Conservation (phyloP, 2,888 invertebrate genomes). For the Ashinkailepas kermadecensis region DNA sequence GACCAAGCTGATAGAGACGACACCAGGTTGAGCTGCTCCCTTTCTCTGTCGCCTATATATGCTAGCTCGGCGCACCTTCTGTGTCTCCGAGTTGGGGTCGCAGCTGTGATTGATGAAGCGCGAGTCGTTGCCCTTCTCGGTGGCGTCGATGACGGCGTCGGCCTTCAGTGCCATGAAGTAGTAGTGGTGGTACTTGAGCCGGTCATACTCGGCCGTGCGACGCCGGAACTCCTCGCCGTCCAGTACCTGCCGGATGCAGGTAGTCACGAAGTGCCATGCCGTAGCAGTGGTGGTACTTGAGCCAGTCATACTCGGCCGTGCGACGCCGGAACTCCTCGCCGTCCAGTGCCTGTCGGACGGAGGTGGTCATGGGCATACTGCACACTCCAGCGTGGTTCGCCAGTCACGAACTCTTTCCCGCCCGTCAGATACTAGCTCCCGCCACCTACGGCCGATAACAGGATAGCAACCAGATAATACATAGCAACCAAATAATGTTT, state of each 20-base stretch:
- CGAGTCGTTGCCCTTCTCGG: slow-evolving; percentile 88
- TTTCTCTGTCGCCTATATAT: too few relatives aligned
- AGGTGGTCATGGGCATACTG: too few relatives aligned
- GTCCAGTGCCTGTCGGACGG: slow-evolving; percentile 28
- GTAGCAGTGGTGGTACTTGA: slow-evolving; percentile 87
- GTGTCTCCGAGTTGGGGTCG: slow-evolving; percentile 96
- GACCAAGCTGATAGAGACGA: too few relatives aligned
- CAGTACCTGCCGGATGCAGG: slow-evolving; percentile 25
- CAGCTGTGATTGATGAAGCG: slow-evolving; percentile 99
- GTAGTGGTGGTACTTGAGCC: slow-evolving; percentile 82
- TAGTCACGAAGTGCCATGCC: slow-evolving; percentile 72
- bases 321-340: slow-evolving; percentile 69
- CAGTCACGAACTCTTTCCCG: too few relatives aligned
- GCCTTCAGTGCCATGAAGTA: slow-evolving; percentile 96
- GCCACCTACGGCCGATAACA: too few relatives aligned
- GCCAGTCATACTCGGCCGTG: slow-evolving; percentile 78
- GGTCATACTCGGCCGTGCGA: slow-evolving; percentile 78
- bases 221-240: slow-evolving; percentile 62
- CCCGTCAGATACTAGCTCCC: too few relatives aligned
- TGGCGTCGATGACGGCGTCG: slow-evolving; percentile 93
- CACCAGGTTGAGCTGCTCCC: too few relatives aligned
- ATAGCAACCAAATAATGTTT: too few relatives aligned
- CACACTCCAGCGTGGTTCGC: too few relatives aligned
- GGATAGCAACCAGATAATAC: too few relatives aligned
- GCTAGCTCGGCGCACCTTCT: slow-evolving; percentile 55